phyloP scores from a whole-genome alignment of 2,888 invertebrate genomes.

The Amaurobius ferox region DNA sequence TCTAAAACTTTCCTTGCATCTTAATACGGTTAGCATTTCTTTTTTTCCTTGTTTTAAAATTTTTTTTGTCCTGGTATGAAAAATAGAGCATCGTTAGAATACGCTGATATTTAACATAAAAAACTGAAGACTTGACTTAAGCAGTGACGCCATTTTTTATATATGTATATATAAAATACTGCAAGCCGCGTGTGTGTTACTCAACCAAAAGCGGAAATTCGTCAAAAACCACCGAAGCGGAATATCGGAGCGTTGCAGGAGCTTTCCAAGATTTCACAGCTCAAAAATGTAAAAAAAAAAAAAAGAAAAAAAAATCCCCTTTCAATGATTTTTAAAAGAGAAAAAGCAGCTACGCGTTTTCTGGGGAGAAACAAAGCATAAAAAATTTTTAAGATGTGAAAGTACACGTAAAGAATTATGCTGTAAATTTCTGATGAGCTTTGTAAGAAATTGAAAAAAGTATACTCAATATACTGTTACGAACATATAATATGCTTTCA shows the following conservation, averaged over 20 bases:
- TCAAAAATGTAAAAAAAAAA: conserved; percentile 4
- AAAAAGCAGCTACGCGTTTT: neutral
- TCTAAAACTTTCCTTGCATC: too few relatives aligned
- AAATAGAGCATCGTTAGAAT: neutral
- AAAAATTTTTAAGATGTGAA: neutral
- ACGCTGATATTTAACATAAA: too few relatives aligned
- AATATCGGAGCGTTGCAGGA: neutral
- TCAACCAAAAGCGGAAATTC: neutral
- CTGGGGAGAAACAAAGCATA: neutral
- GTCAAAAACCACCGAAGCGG: conserved; percentile 1
- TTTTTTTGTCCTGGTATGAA: neutral
- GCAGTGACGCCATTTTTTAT: neutral
- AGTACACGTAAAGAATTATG: neutral
- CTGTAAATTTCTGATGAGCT: too few relatives aligned
- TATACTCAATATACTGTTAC: too few relatives aligned
- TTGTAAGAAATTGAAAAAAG: too few relatives aligned
- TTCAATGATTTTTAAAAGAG: neutral
- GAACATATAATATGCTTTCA: too few relatives aligned
- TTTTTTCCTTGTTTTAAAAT: too few relatives aligned
- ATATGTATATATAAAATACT: neutral
- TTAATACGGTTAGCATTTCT: too few relatives aligned
- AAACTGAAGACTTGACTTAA: too few relatives aligned
- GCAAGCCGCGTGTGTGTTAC: neutral
- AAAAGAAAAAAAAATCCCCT: neutral
- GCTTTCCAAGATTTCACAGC: neutral